Base-by-base conservation (phyloP, 2,113 vertebrate species). In the Daphoenositta chrysoptera region DNA sequence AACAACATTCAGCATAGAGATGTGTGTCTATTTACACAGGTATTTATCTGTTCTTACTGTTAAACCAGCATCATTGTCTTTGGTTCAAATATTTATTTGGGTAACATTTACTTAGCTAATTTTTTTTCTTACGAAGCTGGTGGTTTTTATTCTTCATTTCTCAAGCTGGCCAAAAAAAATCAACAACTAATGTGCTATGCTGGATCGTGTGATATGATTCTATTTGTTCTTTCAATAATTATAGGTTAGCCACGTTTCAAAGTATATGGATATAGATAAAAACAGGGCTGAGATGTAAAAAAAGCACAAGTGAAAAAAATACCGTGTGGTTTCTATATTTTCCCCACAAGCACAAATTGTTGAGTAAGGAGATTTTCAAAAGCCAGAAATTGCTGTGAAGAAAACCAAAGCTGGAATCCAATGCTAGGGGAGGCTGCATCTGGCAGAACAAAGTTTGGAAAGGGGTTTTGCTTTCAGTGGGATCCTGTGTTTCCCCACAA, bases 361-460 rank as follows among this genome's bases (percentile, higher is more conserved):
- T 96, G 96, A 98, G 96, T 97, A 97, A 98, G 97, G 97, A 97
- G 94, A 98, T 97, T 98, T 97, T 97, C 96, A 91, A 96, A 98
- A 98, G 93, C 96, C 97, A 97, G 95, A 97, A 98, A 97, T 97
- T 96, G 94, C 97, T 96, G 83, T 76, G 97, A 95, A 91, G 96
- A 87, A 95, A 97, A 96, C 94, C 95, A 77, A 81, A 54, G 79
- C 91, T 89, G 95, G 95, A 95, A 91, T 96, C 92, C 66, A 71
- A 2, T 60, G 47, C 89, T 87, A 96, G 81, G 63, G 73, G 23
- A 75, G 70, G 79, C 51, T 91, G 57, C 63, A 73, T 86, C 96
- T 97, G 96, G 97, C 95, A 92, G 54, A 50, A 50, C 83, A 91
- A 93, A 95, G 89, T 88, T 81, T 89, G 83, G 96, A 94, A 96